phyloP scores from a whole-genome alignment of 2,888 invertebrate genomes.

The Timandra comae region DNA sequence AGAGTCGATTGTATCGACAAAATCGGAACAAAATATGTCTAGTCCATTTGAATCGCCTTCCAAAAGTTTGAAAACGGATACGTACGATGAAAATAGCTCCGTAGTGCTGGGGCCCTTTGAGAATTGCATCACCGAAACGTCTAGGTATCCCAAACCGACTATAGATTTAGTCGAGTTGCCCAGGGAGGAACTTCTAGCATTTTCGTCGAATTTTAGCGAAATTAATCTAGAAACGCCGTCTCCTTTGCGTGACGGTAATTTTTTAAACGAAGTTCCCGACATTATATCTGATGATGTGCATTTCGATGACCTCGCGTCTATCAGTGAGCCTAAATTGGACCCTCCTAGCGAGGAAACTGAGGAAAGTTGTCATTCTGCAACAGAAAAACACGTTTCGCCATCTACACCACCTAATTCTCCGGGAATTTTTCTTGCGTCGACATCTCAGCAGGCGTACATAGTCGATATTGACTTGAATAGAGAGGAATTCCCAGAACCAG shows the following conservation, averaged over 20 bases:
- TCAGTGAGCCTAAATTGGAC: conserved; percentile 40
- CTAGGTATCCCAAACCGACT: conserved; percentile 65
- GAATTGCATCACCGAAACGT: conserved; percentile 70
- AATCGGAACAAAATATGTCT: conserved; percentile 43
- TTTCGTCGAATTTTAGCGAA: conserved; percentile 74
- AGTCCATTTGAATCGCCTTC: conserved; percentile 68
- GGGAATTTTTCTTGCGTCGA: conserved; percentile 53
- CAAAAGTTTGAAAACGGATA: conserved; percentile 64
- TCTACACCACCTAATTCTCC: conserved; percentile 67
- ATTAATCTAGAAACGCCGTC: conserved; percentile 68
- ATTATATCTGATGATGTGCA: conserved; percentile 49
- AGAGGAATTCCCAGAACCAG: conserved; percentile 25
- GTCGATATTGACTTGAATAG: conserved; percentile 52
- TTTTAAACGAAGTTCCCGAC: conserved; percentile 68
- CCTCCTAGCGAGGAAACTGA: conserved; percentile 38
- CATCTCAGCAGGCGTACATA: conserved; percentile 55
- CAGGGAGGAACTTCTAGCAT: conserved; percentile 68
- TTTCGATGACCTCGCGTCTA: conserved; percentile 45
- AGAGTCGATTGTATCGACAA: conserved; percentile 36
- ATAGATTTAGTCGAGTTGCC: conserved; percentile 54
- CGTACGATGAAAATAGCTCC: conserved; percentile 69
- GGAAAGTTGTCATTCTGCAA: conserved; percentile 42
- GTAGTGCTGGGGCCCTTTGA: conserved; percentile 78
- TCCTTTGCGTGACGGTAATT: conserved; percentile 62
- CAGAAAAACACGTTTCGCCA: conserved; percentile 56